These are phyloP conservation scores for Xiphydria camelus DNA, from an alignment of 2,888 invertebrate genomes.

Conservation along the genomic window DNA sequence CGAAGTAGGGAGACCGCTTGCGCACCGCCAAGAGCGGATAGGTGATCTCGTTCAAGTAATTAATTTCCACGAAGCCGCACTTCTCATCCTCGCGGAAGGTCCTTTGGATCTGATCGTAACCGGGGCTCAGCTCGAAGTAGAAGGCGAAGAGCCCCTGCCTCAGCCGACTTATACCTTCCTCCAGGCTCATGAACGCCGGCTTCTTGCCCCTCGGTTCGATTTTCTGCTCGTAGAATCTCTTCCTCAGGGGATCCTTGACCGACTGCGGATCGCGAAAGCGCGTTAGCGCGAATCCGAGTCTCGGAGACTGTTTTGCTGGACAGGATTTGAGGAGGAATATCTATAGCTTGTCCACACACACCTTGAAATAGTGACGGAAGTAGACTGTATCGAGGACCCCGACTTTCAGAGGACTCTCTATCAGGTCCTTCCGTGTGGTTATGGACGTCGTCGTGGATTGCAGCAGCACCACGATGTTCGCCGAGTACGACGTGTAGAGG, in stretches of 20 bases:
- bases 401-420: slow-evolving; percentile 68
- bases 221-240: slow-evolving; percentile 67
- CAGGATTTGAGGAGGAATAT: too few species aligned
- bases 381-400: slow-evolving; percentile 73
- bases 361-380: slow-evolving; percentile 70
- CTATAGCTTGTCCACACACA: too few species aligned
- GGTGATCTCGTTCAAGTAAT: slow-evolving; percentile 47
- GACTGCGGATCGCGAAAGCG: too few species aligned
- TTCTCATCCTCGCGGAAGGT: slow-evolving; percentile 72
- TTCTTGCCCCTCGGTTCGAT: slow-evolving; percentile 65
- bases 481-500: slow-evolving; percentile 75
- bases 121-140: slow-evolving; percentile 68
- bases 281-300: too few species aligned
- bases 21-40: slow-evolving; percentile 45
- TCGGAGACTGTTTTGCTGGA: too few species aligned
- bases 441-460: slow-evolving; percentile 74
- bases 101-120: slow-evolving; percentile 69
- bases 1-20: slow-evolving; percentile 51
- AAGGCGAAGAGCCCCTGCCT: slow-evolving; percentile 69
- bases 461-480: slow-evolving; percentile 74
- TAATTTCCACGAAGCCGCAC: slow-evolving; percentile 70
- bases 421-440: slow-evolving; percentile 65
- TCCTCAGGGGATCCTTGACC: slow-evolving; percentile 66
- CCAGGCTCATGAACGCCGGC: slow-evolving; percentile 64
- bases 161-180: slow-evolving; percentile 66